phyloP scores from a whole-genome alignment of 1,140 invertebrate species.

The Platyura marginata region DNA sequence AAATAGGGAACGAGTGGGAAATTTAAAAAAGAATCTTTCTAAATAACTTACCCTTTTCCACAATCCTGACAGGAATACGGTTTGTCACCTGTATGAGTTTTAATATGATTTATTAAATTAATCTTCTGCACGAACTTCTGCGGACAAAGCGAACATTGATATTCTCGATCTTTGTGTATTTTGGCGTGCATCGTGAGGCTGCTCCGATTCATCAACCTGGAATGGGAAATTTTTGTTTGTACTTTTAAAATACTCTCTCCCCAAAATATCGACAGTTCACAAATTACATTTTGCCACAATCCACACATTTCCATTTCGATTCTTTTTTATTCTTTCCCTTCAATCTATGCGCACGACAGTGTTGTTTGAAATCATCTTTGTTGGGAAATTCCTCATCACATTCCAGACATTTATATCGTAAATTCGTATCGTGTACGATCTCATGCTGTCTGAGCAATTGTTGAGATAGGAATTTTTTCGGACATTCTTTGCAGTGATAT shows the following conservation, averaged over 20 bases:
- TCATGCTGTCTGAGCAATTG: slow-evolving; percentile 3
- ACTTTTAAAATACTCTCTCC: too few relatives aligned
- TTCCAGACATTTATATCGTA: slow-evolving; percentile 10
- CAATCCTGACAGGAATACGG: slow-evolving; percentile 44
- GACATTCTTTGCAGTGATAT: slow-evolving; percentile 1
- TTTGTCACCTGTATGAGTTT: slow-evolving; percentile 35
- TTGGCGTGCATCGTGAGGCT: slow-evolving; percentile 29
- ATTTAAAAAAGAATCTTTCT: background rate
- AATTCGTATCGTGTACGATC: background rate
- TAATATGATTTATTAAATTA: slow-evolving; percentile 29
- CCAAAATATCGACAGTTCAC: too few relatives aligned
- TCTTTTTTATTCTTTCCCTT: background rate
- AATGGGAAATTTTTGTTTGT: too few relatives aligned
- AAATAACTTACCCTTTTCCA: slow-evolving; percentile 19
- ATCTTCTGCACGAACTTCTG: slow-evolving; percentile 32
- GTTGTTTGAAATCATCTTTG: slow-evolving; percentile 16
- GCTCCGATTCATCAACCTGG: slow-evolving; percentile 27
- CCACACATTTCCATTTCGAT: slow-evolving; percentile 22
- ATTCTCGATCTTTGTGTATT: slow-evolving; percentile 26
- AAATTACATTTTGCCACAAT: slow-evolving; percentile 33
- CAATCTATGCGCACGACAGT: slow-evolving; percentile 16
- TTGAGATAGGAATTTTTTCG: slow-evolving; percentile 3
- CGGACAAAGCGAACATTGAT: slow-evolving; percentile 30
- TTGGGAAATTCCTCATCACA: slow-evolving; percentile 18
- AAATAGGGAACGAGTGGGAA: background rate